Evolutionary conservation across 2,888 invertebrate genomes (phyloP), one percentile per base, ranked within the genome.

Genomic region (Empis stercorea): DNA sequence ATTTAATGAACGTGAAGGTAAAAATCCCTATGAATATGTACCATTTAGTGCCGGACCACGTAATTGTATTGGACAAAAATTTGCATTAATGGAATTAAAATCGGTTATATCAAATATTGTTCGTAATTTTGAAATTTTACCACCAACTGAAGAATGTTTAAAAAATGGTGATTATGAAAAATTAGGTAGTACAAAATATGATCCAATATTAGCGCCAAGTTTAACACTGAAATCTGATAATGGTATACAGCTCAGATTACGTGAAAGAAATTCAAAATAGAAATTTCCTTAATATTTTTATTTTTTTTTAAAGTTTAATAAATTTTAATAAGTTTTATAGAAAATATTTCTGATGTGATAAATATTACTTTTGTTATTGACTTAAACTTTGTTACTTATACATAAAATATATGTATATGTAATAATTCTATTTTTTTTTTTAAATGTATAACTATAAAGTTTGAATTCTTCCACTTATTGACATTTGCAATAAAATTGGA

Each of bases 11-110:
- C 60, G 54, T 9, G 50, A 52, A 14, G 52, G 55, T 43, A 60
- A 57, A 32, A 68, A 66, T 53, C 66, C 71, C 0, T 74, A 71
- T 55, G 64, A 65, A 15, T 77, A 70, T 65, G 56, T 77, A 7
- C 71, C 74, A 2, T 78, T 78, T 52, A 76, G 76, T 53, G 77
- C 76, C 34, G 77, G 77, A 0, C 73, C 75, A 1, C 70, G 77
- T 48, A 77, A 76, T 56, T 76, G 76, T 54, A 74, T 76, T 47
- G 51, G 66, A 43, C 65, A 68, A 58, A 67, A 63, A 55, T 65
- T 60, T 60, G 70, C 60, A 53, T 69, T 73, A 65, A 56, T 73
- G 59, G 73, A 73, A 55, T 61, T 75, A 59, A 75, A 75, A 61
- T 58, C 65, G 0, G 60, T 63, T 0, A 41, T 75, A 16, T 69